phyloP scores from a whole-genome alignment of 2,888 invertebrate species.

The Timema cristinae region DNA sequence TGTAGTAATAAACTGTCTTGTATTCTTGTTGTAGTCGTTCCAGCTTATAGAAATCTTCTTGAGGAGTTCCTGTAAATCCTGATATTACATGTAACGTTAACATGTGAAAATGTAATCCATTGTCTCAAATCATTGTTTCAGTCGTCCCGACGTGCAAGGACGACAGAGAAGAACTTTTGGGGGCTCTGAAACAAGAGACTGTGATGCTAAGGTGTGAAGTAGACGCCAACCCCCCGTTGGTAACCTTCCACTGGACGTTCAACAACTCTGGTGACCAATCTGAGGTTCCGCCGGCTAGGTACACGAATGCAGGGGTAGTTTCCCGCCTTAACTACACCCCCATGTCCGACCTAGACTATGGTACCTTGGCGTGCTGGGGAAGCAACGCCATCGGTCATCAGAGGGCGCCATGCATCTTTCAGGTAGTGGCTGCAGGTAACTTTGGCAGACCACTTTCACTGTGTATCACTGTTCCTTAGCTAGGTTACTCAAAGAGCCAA shows the following conservation, averaged over 20 bases:
- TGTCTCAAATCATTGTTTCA: conserved; percentile 41
- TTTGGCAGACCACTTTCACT: neutral
- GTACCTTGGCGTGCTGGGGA: conserved; percentile 83
- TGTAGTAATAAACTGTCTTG: too few species aligned
- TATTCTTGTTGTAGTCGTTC: neutral
- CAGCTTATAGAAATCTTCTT: neutral
- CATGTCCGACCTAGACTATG: conserved; percentile 82
- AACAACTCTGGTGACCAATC: conserved; percentile 86
- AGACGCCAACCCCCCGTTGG: conserved; percentile 81
- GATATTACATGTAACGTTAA: too few species aligned
- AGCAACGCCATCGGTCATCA: conserved; percentile 79
- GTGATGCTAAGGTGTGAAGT: conserved; percentile 79
- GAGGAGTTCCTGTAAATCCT: too few species aligned
- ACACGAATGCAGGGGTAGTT: conserved; percentile 62
- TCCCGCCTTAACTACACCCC: conserved; percentile 81
- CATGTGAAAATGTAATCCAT: too few species aligned
- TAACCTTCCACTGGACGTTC: conserved; percentile 88
- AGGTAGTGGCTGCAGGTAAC: conserved; percentile 53
- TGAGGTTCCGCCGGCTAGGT: conserved; percentile 66
- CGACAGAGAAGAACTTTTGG: conserved; percentile 75
- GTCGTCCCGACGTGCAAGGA: conserved; percentile 75
- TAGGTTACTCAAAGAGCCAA: too few species aligned
- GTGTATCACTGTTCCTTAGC: too few species aligned
- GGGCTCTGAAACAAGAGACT: conserved; percentile 86
- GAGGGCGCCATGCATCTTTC: conserved; percentile 80